Evolutionary conservation across 2,113 vertebrate species (phyloP).

Genomic region (Mus pahari): DNA sequence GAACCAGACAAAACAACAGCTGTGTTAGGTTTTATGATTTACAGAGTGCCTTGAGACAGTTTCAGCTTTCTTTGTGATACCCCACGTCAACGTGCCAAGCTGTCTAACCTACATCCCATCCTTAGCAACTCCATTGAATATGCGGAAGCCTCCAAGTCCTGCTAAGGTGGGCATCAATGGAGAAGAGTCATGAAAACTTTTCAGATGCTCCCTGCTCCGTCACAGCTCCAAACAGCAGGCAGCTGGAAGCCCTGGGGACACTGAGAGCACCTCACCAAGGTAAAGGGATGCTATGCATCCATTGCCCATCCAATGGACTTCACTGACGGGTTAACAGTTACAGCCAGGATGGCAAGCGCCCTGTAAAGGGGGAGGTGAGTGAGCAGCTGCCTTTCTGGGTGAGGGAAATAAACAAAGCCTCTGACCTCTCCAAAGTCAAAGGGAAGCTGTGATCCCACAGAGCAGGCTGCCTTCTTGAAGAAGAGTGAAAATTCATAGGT

Average conservation of each 20-base stretch:
- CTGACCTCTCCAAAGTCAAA: constrained; percentile 42
- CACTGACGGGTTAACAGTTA: constrained; percentile 63
- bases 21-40: background rate
- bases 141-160: constrained; percentile 77
- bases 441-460: constrained; percentile 55
- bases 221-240: constrained; percentile 70
- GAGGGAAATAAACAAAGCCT: constrained; percentile 48
- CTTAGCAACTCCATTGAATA: constrained; percentile 78
- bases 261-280: constrained; percentile 83
- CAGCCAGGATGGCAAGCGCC: constrained; percentile 3
- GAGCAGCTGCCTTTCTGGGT: constrained; percentile 67
- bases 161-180: constrained; percentile 81
- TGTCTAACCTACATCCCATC: background rate
- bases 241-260: constrained; percentile 73
- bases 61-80: background rate
- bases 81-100: background rate
- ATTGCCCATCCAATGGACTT: constrained; percentile 77
- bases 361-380: background rate
- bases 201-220: constrained; percentile 78
- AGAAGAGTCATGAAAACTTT: constrained; percentile 71
- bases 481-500: constrained; percentile 19
- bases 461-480: background rate
- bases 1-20: constrained; percentile 48
- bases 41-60: constrained; percentile 13
- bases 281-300: constrained; percentile 70